A percentile compares a stretch with the other conserved stretches of the same genome.
Evolutionary conservation across 2,797 vertebrate species (phyloP).

Genomic region (Peromyscus melanophrys): DNA sequence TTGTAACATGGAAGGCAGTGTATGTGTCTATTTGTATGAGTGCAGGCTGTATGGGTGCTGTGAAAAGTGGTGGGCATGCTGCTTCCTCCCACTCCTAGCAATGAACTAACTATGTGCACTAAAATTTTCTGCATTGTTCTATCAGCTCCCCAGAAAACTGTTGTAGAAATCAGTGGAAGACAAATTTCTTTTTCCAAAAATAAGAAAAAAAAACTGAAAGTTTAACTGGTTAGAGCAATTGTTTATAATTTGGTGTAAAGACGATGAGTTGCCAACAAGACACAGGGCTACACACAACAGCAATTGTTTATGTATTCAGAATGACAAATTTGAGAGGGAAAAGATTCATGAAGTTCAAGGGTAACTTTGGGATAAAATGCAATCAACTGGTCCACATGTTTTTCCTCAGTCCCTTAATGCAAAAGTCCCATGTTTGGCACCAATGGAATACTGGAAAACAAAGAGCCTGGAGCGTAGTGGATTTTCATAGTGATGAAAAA

Average conservation of each 20-base stretch:
- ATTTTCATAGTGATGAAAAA: conserved; percentile 8
- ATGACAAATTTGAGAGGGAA: conserved; percentile 63
- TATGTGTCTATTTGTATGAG: neutral
- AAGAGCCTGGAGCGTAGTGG: neutral
- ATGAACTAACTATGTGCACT: neutral
- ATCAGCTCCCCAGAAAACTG: neutral
- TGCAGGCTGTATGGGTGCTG: neutral
- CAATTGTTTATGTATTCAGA: conserved; percentile 29
- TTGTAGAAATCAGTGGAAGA: conserved; percentile 52
- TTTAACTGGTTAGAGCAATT: conserved; percentile 61
- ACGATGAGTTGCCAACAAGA: conserved; percentile 60
- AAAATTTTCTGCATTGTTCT: neutral
- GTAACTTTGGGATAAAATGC: conserved; percentile 67
- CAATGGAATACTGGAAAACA: neutral
- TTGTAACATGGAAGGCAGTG: neutral
- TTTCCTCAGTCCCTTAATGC: neutral
- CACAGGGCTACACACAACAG: neutral
- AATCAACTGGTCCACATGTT: conserved; percentile 55
- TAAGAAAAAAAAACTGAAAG: conserved; percentile 60
- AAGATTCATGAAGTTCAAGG: conserved; percentile 68
- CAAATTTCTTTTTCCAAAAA: conserved; percentile 70
- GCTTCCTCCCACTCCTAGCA: neutral
- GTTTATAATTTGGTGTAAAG: conserved; percentile 48
- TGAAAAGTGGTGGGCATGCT: fast-evolving
- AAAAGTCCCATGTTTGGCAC: conserved; percentile 36